Evolutionary conservation across 2,888 invertebrate genomes (phyloP), one percentile per base, ranked within the genome.

Genomic region (Meteorus cinctellus): DNA sequence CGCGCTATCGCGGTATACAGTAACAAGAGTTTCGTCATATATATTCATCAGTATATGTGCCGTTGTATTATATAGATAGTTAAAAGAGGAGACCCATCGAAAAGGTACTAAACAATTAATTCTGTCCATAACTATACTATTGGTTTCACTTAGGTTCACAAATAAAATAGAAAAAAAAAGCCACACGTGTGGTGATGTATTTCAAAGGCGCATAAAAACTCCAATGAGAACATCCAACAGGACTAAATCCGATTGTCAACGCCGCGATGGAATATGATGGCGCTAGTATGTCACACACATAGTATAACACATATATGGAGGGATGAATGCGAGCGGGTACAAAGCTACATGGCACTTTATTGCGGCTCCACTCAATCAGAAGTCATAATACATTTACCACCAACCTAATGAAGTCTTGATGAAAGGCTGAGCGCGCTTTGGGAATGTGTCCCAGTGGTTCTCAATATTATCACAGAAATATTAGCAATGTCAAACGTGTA

Each of bases 311-410:
- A 70, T 63, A 70, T 14, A 45, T 27, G 51, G 77, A 77, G 77
- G 74, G 78, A 76, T 79, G 78, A 78, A 81, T 76, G 76, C 76
- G 77, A 78, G 75, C 77, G 78, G 78, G 72, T 67, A 79, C 81
- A 80, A 79, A 79, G 80, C 79, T 71, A 63, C 55, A 72, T 63
- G 72, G 74, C 75, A 79, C 81, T 81, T 81, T 81, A 83, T 83
- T 84, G 86, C 83, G 87, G 85, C 83, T 83, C 83, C 85, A 85
- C 89, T 88, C 89, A 88, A 90, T 89, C 90, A 89, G 87, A 90
- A 88, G 89, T 89, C 89, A 89, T 90, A 90, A 90, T 89, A 89
- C 88, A 89, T 90, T 90, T 90, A 90, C 86, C 86, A 82, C 82
- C 45, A 84, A 85, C 85, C 86, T 90, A 89, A 90, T 88, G 88